Percentiles rank a stretch among this genome's conserved stretches.
Evolutionary conservation across 2,797 vertebrate species (phyloP).

Genomic region (Melanogrammus aeglefinus): DNA sequence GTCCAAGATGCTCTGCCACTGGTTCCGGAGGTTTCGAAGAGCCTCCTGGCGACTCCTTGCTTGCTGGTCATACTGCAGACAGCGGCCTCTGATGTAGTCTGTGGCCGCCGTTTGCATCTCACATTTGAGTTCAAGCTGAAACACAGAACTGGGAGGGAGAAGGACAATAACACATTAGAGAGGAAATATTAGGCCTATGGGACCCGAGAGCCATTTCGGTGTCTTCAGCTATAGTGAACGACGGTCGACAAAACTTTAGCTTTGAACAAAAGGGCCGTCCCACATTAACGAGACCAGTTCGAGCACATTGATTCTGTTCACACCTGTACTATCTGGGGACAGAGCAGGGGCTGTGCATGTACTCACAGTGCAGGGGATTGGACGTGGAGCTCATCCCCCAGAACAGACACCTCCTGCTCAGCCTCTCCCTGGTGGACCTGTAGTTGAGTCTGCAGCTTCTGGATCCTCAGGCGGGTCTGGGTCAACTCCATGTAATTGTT

Average conservation of each 20-base stretch:
- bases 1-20: slow-evolving; percentile 75
- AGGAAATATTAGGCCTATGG: background rate
- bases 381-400: slow-evolving; percentile 37
- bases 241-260: no score
- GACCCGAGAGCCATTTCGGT: background rate
- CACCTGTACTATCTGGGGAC: background rate
- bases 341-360: background rate
- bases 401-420: slow-evolving; percentile 49
- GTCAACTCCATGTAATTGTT: slow-evolving; percentile 63
- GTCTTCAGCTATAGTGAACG: background rate
- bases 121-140: slow-evolving; percentile 73
- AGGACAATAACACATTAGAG: background rate
- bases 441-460: slow-evolving; percentile 58
- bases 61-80: slow-evolving; percentile 61
- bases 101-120: slow-evolving; percentile 64
- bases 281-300: background rate
- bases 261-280: no score
- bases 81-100: slow-evolving; percentile 65
- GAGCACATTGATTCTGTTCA: background rate
- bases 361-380: slow-evolving; percentile 58
- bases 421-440: slow-evolving; percentile 49
- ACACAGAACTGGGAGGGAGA: slow-evolving; percentile 57
- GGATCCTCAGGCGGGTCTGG: slow-evolving; percentile 55
- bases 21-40: slow-evolving; percentile 59
- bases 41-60: slow-evolving; percentile 61